Evolutionary conservation across 2,888 invertebrate genomes (phyloP).

Genomic region (Alloplasta piceator): DNA sequence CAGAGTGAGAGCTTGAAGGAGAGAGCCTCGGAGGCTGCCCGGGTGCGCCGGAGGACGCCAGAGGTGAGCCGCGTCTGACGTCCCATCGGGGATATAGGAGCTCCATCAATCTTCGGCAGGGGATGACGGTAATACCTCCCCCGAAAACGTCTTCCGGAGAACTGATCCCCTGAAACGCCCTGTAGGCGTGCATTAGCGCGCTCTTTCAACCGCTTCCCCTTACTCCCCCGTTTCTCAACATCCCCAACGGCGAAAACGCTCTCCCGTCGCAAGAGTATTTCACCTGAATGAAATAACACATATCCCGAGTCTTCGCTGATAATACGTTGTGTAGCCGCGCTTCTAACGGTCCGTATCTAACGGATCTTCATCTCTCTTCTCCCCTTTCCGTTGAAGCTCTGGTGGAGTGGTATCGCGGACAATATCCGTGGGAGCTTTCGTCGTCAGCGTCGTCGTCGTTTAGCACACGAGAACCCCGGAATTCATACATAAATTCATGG

Average conservation of each 20-base stretch:
- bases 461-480: slow-evolving; percentile 16
- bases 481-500: slow-evolving; percentile 68
- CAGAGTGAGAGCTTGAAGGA: slow-evolving; percentile 28
- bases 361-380: slow-evolving; percentile 48
- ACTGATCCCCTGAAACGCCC: slow-evolving; percentile 60
- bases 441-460: slow-evolving; percentile 15
- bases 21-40: slow-evolving; percentile 43
- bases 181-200: slow-evolving; percentile 51
- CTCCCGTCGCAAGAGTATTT: slow-evolving; percentile 22
- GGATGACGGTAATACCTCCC: slow-evolving; percentile 79
- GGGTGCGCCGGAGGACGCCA: slow-evolving; percentile 9
- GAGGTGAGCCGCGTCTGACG: slow-evolving; percentile 60
- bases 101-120: slow-evolving; percentile 81
- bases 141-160: slow-evolving; percentile 68
- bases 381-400: slow-evolving; percentile 10
- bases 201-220: slow-evolving; percentile 13
- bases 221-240: not conserved
- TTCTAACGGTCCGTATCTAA: slow-evolving; percentile 45
- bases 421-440: slow-evolving; percentile 39
- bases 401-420: slow-evolving; percentile 30
- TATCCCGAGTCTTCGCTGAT: slow-evolving; percentile 14
- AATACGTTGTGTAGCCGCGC: slow-evolving; percentile 14
- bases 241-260: slow-evolving; percentile 16
- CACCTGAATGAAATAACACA: slow-evolving; percentile 63
- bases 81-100: slow-evolving; percentile 70